Conservation (phyloP, 2,888 invertebrate species). For the Priocnemis perturbator region DNA sequence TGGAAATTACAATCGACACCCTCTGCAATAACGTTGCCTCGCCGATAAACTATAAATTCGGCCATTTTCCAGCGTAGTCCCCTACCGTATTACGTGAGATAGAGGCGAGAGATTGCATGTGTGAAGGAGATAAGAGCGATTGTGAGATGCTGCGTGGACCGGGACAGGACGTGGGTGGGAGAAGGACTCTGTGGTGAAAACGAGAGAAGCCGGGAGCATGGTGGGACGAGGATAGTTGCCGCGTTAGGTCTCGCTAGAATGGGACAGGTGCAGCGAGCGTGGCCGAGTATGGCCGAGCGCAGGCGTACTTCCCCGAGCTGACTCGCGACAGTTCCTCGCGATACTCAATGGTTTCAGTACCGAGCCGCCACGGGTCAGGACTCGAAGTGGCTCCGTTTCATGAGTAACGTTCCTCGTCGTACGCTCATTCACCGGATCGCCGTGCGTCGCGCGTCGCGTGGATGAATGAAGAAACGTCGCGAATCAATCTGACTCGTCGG, state of each 20-base stretch:
- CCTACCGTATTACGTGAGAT: background rate
- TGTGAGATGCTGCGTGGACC: background rate
- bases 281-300: conserved; percentile 54
- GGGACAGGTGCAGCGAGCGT: conserved; percentile 39
- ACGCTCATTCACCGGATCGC: conserved; percentile 14
- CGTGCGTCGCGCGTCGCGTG: conserved; percentile 14
- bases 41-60: too few relatives aligned
- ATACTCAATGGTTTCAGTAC: conserved; percentile 71
- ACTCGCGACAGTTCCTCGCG: conserved; percentile 60
- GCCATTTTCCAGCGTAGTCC: too few relatives aligned
- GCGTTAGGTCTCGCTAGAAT: conserved; percentile 2
- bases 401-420: conserved; percentile 12
- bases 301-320: conserved; percentile 55
- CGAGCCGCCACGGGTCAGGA: conserved; percentile 71
- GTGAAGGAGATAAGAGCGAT: conserved; percentile 6
- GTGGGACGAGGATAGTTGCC: conserved; percentile 17
- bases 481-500: background rate
- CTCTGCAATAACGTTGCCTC: too few relatives aligned
- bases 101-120: background rate
- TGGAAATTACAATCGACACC: too few relatives aligned
- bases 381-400: conserved; percentile 62
- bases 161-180: background rate
- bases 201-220: conserved; percentile 8
- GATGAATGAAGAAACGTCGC: conserved; percentile 43
- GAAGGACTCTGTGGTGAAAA: conserved; percentile 1